A percentile compares a stretch with the other conserved stretches of the same genome.
Evolutionary conservation across 2,113 vertebrate species (phyloP).

Genomic region (Corythornis vintsioides): DNA sequence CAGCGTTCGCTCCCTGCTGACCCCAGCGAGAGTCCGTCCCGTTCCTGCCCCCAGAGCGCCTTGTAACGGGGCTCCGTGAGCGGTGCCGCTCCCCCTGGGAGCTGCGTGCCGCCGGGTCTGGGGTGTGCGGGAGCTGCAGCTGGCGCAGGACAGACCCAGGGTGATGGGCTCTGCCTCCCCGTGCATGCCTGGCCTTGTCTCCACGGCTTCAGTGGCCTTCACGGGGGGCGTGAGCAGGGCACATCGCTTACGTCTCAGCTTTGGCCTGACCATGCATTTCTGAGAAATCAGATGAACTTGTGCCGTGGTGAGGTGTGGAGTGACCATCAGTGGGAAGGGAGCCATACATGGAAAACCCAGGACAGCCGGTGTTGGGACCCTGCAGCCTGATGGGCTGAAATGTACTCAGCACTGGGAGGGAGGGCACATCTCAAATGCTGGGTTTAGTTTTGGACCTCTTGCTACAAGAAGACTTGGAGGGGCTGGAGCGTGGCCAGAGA

Average conservation of each 20-base stretch:
- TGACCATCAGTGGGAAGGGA: neutral
- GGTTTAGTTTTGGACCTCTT: too few species aligned
- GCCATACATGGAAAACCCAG: fast-evolving
- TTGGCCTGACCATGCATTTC: neutral
- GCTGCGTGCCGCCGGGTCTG: neutral
- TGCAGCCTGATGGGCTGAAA: neutral
- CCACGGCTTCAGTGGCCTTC: neutral
- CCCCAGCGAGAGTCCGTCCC: too few species aligned
- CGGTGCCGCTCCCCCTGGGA: fast-evolving
- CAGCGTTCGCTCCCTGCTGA: neutral
- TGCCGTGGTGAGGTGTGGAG: neutral
- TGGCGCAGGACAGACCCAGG: fast-evolving
- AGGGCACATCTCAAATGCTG: too few species aligned
- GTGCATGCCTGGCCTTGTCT: fast-evolving
- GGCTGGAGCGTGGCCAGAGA: too few species aligned
- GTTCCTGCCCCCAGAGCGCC: too few species aligned
- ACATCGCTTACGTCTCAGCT: fast-evolving
- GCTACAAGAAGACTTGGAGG: too few species aligned
- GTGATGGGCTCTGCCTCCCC: neutral
- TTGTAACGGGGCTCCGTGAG: neutral
- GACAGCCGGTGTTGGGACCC: neutral
- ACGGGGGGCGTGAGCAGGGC: fast-evolving
- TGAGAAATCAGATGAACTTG: neutral
- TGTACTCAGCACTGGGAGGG: too few species aligned
- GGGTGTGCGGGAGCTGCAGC: neutral